phyloP scores from a whole-genome alignment of 1,140 invertebrate species.

The Stegodyphus dumicola region DNA sequence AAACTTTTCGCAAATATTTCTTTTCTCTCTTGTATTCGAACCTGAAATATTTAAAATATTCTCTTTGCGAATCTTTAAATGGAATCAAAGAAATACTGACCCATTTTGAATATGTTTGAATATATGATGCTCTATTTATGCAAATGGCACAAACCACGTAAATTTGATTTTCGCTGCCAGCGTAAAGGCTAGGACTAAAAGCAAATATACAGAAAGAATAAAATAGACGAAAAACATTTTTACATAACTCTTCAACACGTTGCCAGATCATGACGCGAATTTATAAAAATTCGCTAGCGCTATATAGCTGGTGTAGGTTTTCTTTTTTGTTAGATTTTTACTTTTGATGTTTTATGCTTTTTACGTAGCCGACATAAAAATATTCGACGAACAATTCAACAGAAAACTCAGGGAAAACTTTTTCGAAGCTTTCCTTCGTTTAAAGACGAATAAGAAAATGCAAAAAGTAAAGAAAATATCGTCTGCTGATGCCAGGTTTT shows the following conservation, averaged over 20 bases:
- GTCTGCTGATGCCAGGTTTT: conserved; percentile 39
- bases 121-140: conserved; percentile 38
- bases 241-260: conserved; percentile 33
- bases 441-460: conserved; percentile 18
- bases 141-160: conserved; percentile 13
- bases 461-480: conserved; percentile 35
- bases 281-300: conserved; percentile 35
- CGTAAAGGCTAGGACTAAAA: not conserved
- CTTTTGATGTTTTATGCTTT: conserved; percentile 27
- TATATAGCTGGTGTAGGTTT: not conserved
- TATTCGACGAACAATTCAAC: conserved; percentile 1
- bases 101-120: conserved; percentile 42
- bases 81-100: not conserved
- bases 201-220: not conserved
- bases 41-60: not conserved
- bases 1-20: no score
- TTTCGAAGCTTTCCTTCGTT: conserved; percentile 7
- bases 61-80: not conserved
- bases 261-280: conserved; percentile 41
- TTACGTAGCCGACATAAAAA: conserved; percentile 35
- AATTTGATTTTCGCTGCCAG: conserved; percentile 38
- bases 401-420: not conserved
- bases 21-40: no score
- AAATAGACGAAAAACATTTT: not conserved
- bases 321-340: not conserved